These are phyloP conservation scores for Polydrusus cervinus DNA, from an alignment of 2,888 invertebrate genomes.

Conservation along the genomic window DNA sequence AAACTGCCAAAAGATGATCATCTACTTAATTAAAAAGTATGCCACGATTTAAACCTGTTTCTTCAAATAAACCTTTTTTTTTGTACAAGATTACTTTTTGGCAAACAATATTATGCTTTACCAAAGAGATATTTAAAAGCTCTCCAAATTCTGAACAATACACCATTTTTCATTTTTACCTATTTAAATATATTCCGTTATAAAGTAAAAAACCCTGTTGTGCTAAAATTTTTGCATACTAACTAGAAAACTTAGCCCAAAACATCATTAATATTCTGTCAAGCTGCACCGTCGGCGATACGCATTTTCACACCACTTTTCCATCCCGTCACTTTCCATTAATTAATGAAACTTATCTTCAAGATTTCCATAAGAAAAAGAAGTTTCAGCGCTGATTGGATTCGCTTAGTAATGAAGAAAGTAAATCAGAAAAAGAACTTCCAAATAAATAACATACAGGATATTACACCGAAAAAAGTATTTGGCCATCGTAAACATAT, in stretches of 20 bases:
- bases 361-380: constrained; percentile 38
- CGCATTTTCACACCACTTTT: constrained; percentile 37
- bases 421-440: neutral
- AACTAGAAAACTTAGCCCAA: constrained; percentile 26
- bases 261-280: constrained; percentile 46
- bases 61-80: too few species aligned
- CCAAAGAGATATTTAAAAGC: neutral
- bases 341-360: constrained; percentile 37
- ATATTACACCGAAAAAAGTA: neutral
- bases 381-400: constrained; percentile 4
- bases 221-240: constrained; percentile 32
- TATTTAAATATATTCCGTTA: neutral
- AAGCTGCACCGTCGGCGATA: constrained; percentile 21
- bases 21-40: too few species aligned
- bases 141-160: neutral
- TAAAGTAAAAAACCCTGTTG: constrained; percentile 21
- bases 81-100: too few species aligned
- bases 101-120: too few species aligned
- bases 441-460: neutral
- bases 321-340: constrained; percentile 45
- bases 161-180: constrained; percentile 6
- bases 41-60: too few species aligned
- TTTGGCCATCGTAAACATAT: too few species aligned
- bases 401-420: constrained; percentile 11
- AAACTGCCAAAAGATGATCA: too few species aligned